Evolutionary conservation across 1,140 invertebrate genomes (phyloP).

Genomic region (Onthophagus taurus): DNA sequence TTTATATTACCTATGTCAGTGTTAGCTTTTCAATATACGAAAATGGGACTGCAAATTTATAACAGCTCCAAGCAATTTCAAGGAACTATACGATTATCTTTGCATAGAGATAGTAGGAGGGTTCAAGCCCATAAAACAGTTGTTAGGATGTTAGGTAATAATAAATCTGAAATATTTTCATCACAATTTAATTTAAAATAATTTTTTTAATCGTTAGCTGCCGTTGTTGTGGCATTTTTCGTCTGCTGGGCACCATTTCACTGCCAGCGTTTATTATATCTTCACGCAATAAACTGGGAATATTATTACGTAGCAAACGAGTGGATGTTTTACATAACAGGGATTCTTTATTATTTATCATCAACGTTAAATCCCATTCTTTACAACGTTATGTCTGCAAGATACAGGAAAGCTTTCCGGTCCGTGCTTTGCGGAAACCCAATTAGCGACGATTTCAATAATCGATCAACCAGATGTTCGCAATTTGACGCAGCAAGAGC

Average conservation of each 20-base stretch:
- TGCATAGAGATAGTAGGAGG: conserved; percentile 53
- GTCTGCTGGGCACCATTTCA: conserved; percentile 97
- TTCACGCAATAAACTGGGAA: conserved; percentile 52
- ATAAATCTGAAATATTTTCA: no score
- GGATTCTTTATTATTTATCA: conserved; percentile 79
- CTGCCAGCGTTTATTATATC: conserved; percentile 71
- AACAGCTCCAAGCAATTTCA: conserved; percentile 42
- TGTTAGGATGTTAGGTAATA: conserved; percentile 73
- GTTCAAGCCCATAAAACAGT: conserved; percentile 63
- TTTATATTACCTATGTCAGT: conserved; percentile 74
- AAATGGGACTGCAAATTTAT: conserved; percentile 64
- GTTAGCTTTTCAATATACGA: conserved; percentile 65
- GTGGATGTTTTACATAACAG: conserved; percentile 69
- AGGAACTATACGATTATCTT: conserved; percentile 48
- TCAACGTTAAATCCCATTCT: conserved; percentile 85
- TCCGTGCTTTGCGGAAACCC: conserved; percentile 59
- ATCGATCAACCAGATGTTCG: no score
- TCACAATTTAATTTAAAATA: no score
- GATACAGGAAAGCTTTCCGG: conserved; percentile 72
- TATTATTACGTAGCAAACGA: conserved; percentile 62
- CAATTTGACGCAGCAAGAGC: no score
- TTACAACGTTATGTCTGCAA: conserved; percentile 84
- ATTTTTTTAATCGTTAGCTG: conserved; percentile 56
- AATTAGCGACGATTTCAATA: no score
- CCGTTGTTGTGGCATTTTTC: conserved; percentile 94